Evolutionary conservation across 92 coral and sea anemone genomes (phyloP), one percentile per base, ranked within the genome.

Genomic region (Palythoa grandis): DNA sequence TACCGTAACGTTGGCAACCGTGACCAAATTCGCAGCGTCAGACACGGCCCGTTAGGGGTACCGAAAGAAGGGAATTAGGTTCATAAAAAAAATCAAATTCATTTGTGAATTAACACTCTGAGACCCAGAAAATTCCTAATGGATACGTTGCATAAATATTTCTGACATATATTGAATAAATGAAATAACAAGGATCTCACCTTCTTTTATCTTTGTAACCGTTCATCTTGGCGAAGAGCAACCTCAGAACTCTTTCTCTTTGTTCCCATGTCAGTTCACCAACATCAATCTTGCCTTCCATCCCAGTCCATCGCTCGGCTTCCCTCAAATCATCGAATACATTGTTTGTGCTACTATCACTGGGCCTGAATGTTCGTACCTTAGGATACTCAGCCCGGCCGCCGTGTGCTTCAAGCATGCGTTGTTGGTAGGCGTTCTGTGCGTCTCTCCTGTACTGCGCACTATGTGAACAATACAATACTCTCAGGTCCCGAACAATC

Each of bases 261-360:
- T 97, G 99, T 76, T 97, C 99, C 99, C 99, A 97, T 22, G 99
- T 97, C 79, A 97, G 86, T 19, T 97, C 97, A 20, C 94, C 89
- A 39, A 97, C 89, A 90, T 97, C 99, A 56, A 95, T 92, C 73
- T 95, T 95, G 57, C 98, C 98, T 75, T 97, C 95, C 86, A 97
- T 86, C 57, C 99, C 98, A 72, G 91, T 90, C 99, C 99, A 97
- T 72, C 91, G 89, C 85, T 97, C 99, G 57, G 99, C 99, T 87
- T 93, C 98, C 71, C 93, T 93, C 74, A 97, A 91, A 78, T 97
- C 99, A 25, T 90, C 93, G 57, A 97, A 97, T 75, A 97, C 99
- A 83, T 94, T 97, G 89, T 97, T 97, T 11, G 99, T 97, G 67
- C 99, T 97, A 75, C 90, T 92, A 67, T 97, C 98, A 68, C 94